These are phyloP conservation scores for Aporophyla lueneburgensis DNA, from an alignment of 2,888 invertebrate genomes.

Conservation along the genomic window DNA sequence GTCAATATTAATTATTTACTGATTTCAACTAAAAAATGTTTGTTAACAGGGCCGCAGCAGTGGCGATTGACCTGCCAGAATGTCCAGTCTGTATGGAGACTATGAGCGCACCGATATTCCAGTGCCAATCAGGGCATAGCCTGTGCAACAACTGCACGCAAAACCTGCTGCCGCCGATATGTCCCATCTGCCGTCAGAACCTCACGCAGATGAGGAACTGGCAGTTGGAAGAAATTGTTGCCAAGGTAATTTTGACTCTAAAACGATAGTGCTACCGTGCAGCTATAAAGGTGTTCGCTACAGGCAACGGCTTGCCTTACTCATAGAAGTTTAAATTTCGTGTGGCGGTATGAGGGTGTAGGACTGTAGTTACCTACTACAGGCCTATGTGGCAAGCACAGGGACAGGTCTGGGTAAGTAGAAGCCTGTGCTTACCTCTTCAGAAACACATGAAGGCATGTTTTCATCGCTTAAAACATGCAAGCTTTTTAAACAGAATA, in stretches of 20 bases:
- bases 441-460: background rate
- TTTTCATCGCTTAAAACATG: background rate
- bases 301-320: background rate
- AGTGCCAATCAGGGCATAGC: slow-evolving; percentile 86
- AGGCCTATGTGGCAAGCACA: background rate
- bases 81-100: slow-evolving; percentile 85
- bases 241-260: slow-evolving; percentile 73
- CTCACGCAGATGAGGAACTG: slow-evolving; percentile 88
- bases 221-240: slow-evolving; percentile 83
- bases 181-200: slow-evolving; percentile 84
- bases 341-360: background rate
- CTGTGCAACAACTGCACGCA: slow-evolving; percentile 82
- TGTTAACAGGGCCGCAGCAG: slow-evolving; percentile 56
- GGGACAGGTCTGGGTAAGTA: background rate
- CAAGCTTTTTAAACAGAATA: background rate
- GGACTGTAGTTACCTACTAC: background rate
- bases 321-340: background rate
- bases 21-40: background rate
- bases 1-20: background rate
- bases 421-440: background rate
- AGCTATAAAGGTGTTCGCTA: background rate
- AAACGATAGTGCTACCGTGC: background rate
- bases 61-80: slow-evolving; percentile 80
- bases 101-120: slow-evolving; percentile 84
- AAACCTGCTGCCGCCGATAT: slow-evolving; percentile 78